Evolutionary conservation across 2,888 invertebrate species (phyloP), one percentile per base, ranked within the genome.

Genomic region (Drosophila barbarae): DNA sequence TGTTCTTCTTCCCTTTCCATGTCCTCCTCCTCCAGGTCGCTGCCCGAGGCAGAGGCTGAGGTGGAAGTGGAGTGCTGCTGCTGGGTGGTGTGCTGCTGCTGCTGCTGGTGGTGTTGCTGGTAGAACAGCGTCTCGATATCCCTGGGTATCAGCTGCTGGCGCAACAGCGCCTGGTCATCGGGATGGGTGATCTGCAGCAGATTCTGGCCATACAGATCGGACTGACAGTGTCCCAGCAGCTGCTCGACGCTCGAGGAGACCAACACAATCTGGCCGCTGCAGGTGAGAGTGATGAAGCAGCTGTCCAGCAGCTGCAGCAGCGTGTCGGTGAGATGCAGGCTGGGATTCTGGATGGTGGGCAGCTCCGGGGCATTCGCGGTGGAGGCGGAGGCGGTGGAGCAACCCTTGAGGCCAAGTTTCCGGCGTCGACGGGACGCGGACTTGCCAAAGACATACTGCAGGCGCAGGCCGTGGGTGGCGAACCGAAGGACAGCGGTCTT

Each of bases 401-500:
- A 47, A 13, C 63, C 50, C 42, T 79, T 74, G 0, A 69, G 38
- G n/a, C 69, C 69, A 2, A 63, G 38, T 30, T 61, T 69, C 13
- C 81, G 65, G 2, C 74, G 73, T 0, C 75, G 76, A 0, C 77
- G 64, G 5, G 72, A 64, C 1, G 80, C 82, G 8, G 87, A 85
- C 21, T 87, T 87, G n/a, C 87, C 87, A 69, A 87, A 87, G 0
- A 87, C 89, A 89, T 95, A 94, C 87, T 95, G 93, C 74, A 96
- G 92, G 56, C 97, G 92, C 34, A 98, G 92, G 87, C 94, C 95
- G 76, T 95, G 95, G 42, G 96, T 96, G 7, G 96, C 94, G 65
- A 97, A 92, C 74, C 98, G 92, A 54, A 98, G 91, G 58, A 97
- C 94, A 76, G 95, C 95, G 8, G 97, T 97, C 90, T 98, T 98